phyloP scores from a whole-genome alignment of 1,140 invertebrate genomes.

The Mesaphorura yosii region DNA sequence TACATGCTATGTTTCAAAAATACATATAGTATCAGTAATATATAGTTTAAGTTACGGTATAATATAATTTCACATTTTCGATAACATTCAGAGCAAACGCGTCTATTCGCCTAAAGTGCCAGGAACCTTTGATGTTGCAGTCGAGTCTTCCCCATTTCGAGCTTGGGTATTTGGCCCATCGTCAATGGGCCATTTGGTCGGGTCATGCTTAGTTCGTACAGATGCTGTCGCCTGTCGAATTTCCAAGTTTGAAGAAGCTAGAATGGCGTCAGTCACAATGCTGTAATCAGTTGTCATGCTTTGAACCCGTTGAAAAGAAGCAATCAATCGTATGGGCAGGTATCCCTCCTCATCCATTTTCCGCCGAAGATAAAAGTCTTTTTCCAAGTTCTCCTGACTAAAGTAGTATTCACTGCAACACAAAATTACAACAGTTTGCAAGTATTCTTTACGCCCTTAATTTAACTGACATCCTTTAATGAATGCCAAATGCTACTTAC shows the following conservation, averaged over 20 bases:
- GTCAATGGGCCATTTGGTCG: conserved; percentile 71
- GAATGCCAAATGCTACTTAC: conserved; percentile 10
- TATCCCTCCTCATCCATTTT: conserved; percentile 94
- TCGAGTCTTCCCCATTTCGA: no score
- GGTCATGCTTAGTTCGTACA: conserved; percentile 65
- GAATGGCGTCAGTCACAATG: conserved; percentile 67
- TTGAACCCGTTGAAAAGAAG: conserved; percentile 87
- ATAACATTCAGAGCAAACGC: no score
- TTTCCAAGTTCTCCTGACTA: conserved; percentile 86
- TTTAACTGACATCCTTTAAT: not conserved
- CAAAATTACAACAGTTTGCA: conserved; percentile 7
- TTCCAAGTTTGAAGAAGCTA: conserved; percentile 69
- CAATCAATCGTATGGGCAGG: conserved; percentile 81
- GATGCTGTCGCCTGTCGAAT: conserved; percentile 41
- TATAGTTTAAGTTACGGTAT: no score
- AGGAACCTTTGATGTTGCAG: no score
- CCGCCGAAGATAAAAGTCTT: conserved; percentile 89
- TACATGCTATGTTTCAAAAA: no score
- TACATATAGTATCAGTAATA: no score
- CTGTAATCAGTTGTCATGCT: conserved; percentile 70
- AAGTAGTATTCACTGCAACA: conserved; percentile 96
- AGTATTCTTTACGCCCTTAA: not conserved
- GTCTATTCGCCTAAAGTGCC: no score
- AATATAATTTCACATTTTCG: no score
- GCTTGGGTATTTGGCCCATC: no score